Base-by-base conservation (phyloP, 2,797 vertebrate species). In the Eutrigla gurnardus region DNA sequence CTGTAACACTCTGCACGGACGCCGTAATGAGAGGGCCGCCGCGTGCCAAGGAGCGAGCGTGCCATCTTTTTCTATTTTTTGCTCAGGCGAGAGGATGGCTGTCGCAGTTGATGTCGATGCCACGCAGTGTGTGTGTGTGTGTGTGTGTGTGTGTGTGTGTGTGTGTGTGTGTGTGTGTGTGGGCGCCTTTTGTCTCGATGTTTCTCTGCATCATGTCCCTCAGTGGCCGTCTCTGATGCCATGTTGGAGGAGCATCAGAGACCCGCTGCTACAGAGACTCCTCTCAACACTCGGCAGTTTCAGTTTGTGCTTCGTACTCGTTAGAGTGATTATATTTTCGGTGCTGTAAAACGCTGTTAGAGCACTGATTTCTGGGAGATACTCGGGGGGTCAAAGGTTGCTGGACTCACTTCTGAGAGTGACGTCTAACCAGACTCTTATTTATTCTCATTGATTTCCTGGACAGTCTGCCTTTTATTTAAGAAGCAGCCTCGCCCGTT, bases 61-160 rank as follows among this genome's bases (percentile, higher is more conserved):
- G 89, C 83, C 87, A 79, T 87, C 85, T 81, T 87, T 88, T 81
- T 88, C 75, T 88, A 90, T 89, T 45, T 78, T 32, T 11, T 57
- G 77, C 82, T 80, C 80, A 36, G 72, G 80, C 75, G 32, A 53
- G 76, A 82, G 78, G 81, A 75, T 53, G 63, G 77, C 71, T 18
- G 76, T 80, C 77, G 80, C 89, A 82, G n/a, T 86, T 77, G 81
- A 85, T 77, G 81, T 59, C 69, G 52, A 81, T 43, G 68, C 57
- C 70, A 37, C 1, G 17, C 81, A 70, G 60, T 5, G 55, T 46
- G 0, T 65, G 37, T 54, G 50, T 52, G 36, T 60, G 52, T 61
- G 40, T 75, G 52, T 69, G 49, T 66, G 63, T 66, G 61, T 66
- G 15, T 61, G 35, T 8, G 42, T 43, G 43, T 25, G 12, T 49